These are phyloP conservation scores for Disparrhopalites patrizii DNA, from an alignment of 2,888 invertebrate species.

Conservation along the genomic window DNA sequence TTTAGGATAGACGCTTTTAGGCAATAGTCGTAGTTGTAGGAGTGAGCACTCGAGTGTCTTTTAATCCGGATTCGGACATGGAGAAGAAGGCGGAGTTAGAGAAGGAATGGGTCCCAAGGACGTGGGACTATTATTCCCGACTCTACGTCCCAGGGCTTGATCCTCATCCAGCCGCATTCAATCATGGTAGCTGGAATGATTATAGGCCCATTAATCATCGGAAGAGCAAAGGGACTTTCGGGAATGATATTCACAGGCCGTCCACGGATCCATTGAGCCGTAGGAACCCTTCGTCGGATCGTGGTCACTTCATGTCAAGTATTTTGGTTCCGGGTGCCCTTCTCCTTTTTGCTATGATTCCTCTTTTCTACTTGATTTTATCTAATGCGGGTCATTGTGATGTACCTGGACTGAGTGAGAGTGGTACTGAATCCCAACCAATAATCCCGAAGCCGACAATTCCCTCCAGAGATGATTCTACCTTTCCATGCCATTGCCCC, in stretches of 20 bases:
- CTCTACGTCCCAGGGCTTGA: too few species aligned
- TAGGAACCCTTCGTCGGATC: slow-evolving; percentile 1
- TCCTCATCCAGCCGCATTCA: background rate
- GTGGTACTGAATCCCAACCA: background rate
- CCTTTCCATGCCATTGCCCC: slow-evolving; percentile 25
- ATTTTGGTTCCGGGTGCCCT: slow-evolving; percentile 22
- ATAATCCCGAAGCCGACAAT: background rate
- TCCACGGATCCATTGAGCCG: background rate
- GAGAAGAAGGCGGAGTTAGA: too few species aligned
- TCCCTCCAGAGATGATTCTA: background rate
- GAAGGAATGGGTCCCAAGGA: too few species aligned
- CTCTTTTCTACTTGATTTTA: slow-evolving; percentile 25
- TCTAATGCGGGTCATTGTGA: slow-evolving; percentile 16
- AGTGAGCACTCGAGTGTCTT: too few species aligned
- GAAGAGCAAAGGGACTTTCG: background rate
- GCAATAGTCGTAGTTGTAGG: too few species aligned
- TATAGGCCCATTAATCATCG: background rate
- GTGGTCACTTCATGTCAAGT: slow-evolving; percentile 23
- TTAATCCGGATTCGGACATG: too few species aligned
- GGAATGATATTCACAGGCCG: slow-evolving; percentile 6
- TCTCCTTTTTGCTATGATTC: slow-evolving; percentile 14
- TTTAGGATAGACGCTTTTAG: too few species aligned
- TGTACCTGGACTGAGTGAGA: slow-evolving; percentile 18
- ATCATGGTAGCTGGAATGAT: slow-evolving; percentile 22
- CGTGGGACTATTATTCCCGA: too few species aligned